Percentiles rank a stretch among this genome's conserved stretches.
These are phyloP conservation scores for Seriola aureovittata DNA, from an alignment of 2,113 vertebrate genomes.

Conservation along the genomic window DNA sequence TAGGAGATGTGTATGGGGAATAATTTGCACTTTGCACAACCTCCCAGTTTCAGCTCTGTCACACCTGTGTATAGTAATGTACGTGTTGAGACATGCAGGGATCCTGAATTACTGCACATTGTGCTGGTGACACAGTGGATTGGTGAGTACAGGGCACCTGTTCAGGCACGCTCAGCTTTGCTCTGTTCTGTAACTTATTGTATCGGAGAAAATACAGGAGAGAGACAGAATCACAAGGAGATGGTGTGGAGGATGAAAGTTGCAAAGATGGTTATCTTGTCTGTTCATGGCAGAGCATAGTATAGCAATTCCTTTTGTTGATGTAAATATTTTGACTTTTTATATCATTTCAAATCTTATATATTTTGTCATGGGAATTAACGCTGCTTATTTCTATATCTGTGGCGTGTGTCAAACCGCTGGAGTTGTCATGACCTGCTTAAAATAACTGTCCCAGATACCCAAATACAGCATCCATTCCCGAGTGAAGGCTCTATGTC, in stretches of 20 bases:
- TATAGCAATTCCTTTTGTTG: neutral
- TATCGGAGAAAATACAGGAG: slow-evolving; percentile 14
- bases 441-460: slow-evolving; percentile 81
- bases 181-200: slow-evolving; percentile 17
- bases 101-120: slow-evolving; percentile 27
- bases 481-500: slow-evolving; percentile 53
- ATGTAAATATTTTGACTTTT: slow-evolving; percentile 9
- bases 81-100: slow-evolving; percentile 61
- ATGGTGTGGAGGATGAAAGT: slow-evolving; percentile 5
- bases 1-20: slow-evolving; percentile 10
- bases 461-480: slow-evolving; percentile 59
- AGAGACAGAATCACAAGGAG: slow-evolving; percentile 1
- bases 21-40: slow-evolving; percentile 3
- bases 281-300: neutral
- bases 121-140: slow-evolving; percentile 54
- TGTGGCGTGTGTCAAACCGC: slow-evolving; percentile 46
- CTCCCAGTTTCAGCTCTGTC: slow-evolving; percentile 18
- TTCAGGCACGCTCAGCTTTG: slow-evolving; percentile 62
- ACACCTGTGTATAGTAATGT: slow-evolving; percentile 41
- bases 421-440: slow-evolving; percentile 68
- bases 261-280: slow-evolving; percentile 3
- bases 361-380: neutral
- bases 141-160: slow-evolving; percentile 53
- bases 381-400: slow-evolving; percentile 18
- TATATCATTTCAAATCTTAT: neutral